Evolutionary conservation across 2,888 invertebrate species (phyloP).

Genomic region (Pollenia amentaria): DNA sequence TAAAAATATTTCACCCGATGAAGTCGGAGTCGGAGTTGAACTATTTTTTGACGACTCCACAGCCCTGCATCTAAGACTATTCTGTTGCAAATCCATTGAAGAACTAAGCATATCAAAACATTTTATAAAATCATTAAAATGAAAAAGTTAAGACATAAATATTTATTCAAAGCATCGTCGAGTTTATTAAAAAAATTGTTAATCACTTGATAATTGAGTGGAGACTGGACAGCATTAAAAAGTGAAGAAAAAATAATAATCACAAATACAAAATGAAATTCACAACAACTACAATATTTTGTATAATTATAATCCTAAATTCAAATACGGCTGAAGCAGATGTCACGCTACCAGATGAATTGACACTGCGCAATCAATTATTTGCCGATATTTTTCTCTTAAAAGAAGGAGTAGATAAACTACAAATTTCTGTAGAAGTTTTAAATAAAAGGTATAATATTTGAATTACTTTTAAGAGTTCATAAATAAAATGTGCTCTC

Average conservation of each 20-base stretch:
- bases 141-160: neutral
- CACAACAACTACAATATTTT: neutral
- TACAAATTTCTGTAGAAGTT: conserved; percentile 48
- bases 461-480: too few species aligned
- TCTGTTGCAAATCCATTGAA: neutral
- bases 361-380: conserved; percentile 55
- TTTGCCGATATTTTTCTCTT: conserved; percentile 46
- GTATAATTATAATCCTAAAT: conserved; percentile 6
- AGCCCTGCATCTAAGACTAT: too few species aligned
- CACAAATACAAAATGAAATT: conserved; percentile 11
- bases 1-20: too few species aligned
- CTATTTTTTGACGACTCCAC: too few species aligned
- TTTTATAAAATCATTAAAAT: neutral
- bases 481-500: neutral
- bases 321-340: neutral
- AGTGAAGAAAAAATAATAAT: neutral
- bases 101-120: neutral
- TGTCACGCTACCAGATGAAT: neutral
- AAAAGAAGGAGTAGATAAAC: conserved; percentile 51
- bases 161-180: neutral
- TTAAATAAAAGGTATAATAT: conserved; percentile 48
- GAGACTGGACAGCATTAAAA: neutral
- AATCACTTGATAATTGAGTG: conserved; percentile 20
- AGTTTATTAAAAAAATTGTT: neutral
- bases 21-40: too few species aligned